Base-by-base conservation (phyloP, 2,113 vertebrate species). In the Elgaria multicarinata region DNA sequence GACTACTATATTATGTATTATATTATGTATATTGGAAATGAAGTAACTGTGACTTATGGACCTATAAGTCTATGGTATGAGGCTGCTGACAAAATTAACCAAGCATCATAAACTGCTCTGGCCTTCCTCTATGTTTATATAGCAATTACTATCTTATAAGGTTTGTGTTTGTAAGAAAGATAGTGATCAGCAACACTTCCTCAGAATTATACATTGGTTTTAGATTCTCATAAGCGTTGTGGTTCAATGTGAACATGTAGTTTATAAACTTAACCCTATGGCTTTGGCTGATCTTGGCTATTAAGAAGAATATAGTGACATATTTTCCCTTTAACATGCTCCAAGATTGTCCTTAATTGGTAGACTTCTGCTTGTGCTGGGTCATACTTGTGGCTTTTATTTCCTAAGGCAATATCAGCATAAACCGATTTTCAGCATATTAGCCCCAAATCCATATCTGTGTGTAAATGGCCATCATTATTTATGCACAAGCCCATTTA, bases 101-200 rank as follows among this genome's bases (percentile, higher is more conserved):
- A 14, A 66, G 87, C 74, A 53, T 31, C 83, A 44, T 90, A 85
- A 91, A 93, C 53, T 36, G 80, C 85, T 24, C 14, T 44, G 1
- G 39, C 55, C 39, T 58, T 46, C 6, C 39, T 77, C 46, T 72
- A 39, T 18, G 42, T 84, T 55, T 26, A 44, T 86, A 26, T 46
- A 77, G 85, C 31, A 78, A n/a, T 78, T 46, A 58, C 58, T 76
- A 10, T n/a, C 39, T 64, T 86, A 16, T 86, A 8, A 39, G 77
- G 69, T 76, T 83, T 77, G 66, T 42, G 33, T 53, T 42, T 85
- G 22, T n/a, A 55, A 44, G 75, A 39, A 74, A 77, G 58, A 66
- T 76, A 78, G 53, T 66, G 28, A 83, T 20, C 50, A 83, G 72
- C 8, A 24, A 42, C 10, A 58, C 58, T 53, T 74, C 39, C 22